phyloP scores from a whole-genome alignment of 1,140 invertebrate genomes.

The Dendroctonus ponderosae region DNA sequence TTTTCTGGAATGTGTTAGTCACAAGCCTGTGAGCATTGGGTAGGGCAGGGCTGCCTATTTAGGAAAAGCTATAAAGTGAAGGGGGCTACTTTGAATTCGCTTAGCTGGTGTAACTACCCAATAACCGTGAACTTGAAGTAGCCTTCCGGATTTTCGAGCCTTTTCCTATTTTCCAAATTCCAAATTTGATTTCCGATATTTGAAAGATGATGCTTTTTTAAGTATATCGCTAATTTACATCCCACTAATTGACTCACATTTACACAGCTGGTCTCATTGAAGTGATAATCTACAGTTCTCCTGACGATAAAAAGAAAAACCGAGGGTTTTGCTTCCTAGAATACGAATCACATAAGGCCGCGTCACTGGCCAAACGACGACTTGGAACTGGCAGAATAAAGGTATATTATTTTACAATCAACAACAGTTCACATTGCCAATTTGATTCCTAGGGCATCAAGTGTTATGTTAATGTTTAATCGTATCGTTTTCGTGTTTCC shows the following conservation, averaged over 20 bases:
- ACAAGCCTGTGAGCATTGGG: conserved; percentile 50
- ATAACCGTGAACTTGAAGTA: conserved; percentile 24
- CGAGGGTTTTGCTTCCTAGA: conserved; percentile 99
- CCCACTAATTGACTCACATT: not conserved
- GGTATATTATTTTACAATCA: conserved; percentile 48
- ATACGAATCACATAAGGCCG: conserved; percentile 98
- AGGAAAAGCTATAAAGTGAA: too few relatives aligned
- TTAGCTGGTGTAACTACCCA: too few relatives aligned
- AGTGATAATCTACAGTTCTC: conserved; percentile 99
- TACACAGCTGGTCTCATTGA: conserved; percentile 88
- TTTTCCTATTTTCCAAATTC: conserved; percentile 30
- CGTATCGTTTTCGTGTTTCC: not conserved
- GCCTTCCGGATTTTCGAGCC: conserved; percentile 6
- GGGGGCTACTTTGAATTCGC: not conserved
- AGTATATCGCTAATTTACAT: too few relatives aligned
- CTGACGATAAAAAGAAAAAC: conserved; percentile 99
- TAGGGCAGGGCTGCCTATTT: conserved; percentile 50
- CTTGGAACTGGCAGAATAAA: conserved; percentile 90
- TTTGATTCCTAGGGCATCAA: not conserved
- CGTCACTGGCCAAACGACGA: conserved; percentile 94
- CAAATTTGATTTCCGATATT: conserved; percentile 18
- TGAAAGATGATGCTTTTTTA: conserved; percentile 10
- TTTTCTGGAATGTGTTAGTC: conserved; percentile 36
- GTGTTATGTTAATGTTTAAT: too few relatives aligned
- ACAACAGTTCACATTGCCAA: not conserved